These are phyloP conservation scores for Sciurus vulgaris DNA, from an alignment of 2,797 vertebrate species.

Conservation along the genomic window DNA sequence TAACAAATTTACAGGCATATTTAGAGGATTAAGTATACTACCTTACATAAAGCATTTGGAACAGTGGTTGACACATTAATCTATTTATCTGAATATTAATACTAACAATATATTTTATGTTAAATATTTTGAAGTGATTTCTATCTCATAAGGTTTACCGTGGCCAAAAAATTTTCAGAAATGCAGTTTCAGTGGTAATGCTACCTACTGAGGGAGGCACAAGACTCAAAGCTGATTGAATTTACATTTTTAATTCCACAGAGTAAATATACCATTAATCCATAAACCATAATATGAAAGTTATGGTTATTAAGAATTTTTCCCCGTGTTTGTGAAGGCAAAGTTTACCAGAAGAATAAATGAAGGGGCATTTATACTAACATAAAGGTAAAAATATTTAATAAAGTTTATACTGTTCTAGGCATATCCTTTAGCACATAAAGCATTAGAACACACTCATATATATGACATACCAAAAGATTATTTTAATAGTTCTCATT, in stretches of 20 bases:
- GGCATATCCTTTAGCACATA: background rate
- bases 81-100: background rate
- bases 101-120: background rate
- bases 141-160: background rate
- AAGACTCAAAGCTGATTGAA: background rate
- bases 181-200: background rate
- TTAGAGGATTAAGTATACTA: background rate
- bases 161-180: background rate
- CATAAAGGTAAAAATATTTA: background rate
- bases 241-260: conserved; percentile 22
- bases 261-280: background rate
- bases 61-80: background rate
- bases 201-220: background rate
- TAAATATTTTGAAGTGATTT: conserved; percentile 13
- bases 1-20: background rate
- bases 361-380: background rate
- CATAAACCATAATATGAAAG: conserved; percentile 10
- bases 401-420: conserved; percentile 47
- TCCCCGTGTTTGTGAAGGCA: background rate
- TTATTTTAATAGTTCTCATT: conserved; percentile 40
- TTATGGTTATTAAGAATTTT: background rate
- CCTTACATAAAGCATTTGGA: background rate
- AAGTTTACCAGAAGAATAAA: conserved; percentile 16
- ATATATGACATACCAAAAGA: background rate
- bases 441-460: background rate